A percentile compares a stretch with the other conserved stretches of the same genome.
phyloP scores from a whole-genome alignment of 92 coral and sea anemone genomes.

The Heliopora coerulea region DNA sequence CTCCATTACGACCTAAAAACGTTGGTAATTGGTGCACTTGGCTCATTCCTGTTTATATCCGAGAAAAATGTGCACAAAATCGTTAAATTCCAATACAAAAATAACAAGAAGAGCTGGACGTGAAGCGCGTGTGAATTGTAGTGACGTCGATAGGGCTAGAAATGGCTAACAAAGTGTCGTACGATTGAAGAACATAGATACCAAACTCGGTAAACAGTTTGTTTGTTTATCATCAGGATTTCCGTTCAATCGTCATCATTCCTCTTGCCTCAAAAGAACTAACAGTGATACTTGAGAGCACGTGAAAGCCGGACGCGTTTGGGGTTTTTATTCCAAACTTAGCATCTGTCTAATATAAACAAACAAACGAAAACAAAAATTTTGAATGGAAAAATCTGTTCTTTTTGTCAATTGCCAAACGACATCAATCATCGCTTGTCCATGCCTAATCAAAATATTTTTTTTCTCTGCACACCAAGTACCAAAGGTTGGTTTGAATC shows the following conservation, averaged over 20 bases:
- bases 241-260: background rate
- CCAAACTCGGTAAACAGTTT: background rate
- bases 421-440: conserved; percentile 16
- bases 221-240: conserved; percentile 24
- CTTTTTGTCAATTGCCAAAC: conserved; percentile 23
- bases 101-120: too few species aligned
- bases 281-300: background rate
- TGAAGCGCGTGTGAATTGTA: too few species aligned
- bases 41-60: too few species aligned
- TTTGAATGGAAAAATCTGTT: conserved; percentile 6
- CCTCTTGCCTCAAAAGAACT: background rate
- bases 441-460: conserved; percentile 20
- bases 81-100: too few species aligned
- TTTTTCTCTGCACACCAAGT: background rate
- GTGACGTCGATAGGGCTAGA: too few species aligned
- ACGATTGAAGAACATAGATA: background rate
- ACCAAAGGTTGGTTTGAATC: background rate
- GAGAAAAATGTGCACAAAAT: too few species aligned
- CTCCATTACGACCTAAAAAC: background rate
- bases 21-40: too few species aligned
- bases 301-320: conserved; percentile 35
- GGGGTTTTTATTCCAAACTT: conserved; percentile 23
- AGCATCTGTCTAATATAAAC: conserved; percentile 22
- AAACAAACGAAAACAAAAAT: conserved; percentile 30
- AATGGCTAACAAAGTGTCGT: too few species aligned